Conservation (phyloP, 2,888 invertebrate genomes). For the Polymixis flavicincta region DNA sequence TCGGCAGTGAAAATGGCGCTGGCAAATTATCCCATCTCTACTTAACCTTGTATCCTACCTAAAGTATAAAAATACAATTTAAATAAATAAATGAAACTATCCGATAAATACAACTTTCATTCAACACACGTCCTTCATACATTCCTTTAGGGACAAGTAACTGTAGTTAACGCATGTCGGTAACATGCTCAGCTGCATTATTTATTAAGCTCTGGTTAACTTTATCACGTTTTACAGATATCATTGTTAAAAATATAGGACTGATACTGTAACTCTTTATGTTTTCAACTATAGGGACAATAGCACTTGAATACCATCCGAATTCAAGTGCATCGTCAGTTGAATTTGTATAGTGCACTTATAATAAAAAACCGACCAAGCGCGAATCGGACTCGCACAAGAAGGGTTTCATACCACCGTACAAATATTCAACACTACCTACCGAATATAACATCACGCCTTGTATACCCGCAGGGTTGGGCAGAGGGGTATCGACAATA, state of each 20-base stretch:
- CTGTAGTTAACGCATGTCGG: slow-evolving; percentile 45
- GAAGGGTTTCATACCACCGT: no score
- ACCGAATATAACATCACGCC: no score
- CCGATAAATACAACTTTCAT: slow-evolving; percentile 7
- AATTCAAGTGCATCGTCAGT: no score
- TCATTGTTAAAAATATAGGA: not conserved
- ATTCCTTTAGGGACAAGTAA: slow-evolving; percentile 45
- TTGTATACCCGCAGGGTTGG: no score
- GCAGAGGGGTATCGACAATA: no score
- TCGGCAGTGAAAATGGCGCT: no score
- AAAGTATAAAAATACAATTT: not conserved
- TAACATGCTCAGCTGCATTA: slow-evolving; percentile 40
- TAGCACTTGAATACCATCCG: no score
- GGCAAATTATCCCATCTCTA: not conserved
- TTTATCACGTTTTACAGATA: slow-evolving; percentile 18
- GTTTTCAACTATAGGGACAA: not conserved
- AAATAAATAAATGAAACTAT: not conserved
- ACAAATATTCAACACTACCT: no score
- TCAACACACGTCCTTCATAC: slow-evolving; percentile 41
- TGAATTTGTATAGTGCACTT: no score
- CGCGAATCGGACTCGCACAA: no score
- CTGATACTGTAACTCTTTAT: no score
- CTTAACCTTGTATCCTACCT: not conserved
- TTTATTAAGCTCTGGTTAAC: slow-evolving; percentile 20
- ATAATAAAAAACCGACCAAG: no score